phyloP scores from a whole-genome alignment of 2,113 vertebrate species.

The Felis catus region F.catus_Fca126_mat1.0 CM031416.1:50065001-50065500 shows the following conservation, averaged over 20 bases:
- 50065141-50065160: not conserved
- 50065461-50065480: not conserved
- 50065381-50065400: not conserved
- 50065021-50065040: not conserved
- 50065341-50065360: not conserved
- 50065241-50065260: not conserved
- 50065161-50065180: not conserved
- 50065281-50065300: not conserved
- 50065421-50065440: not conserved
- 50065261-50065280: not conserved
- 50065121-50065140: not conserved
- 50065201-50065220: not conserved
- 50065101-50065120: not conserved
- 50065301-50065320: fast-evolving
- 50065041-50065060: not conserved
- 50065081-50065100: not conserved
- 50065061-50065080: not conserved
- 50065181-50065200: not conserved
- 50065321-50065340: fast-evolving
- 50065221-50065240: not conserved
- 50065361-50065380: not conserved
- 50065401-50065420: not conserved
- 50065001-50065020: not conserved
- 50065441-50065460: not conserved
- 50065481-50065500: fast-evolving